Percentiles rank a stretch among this genome's conserved stretches.
Evolutionary conservation across 1,140 invertebrate genomes (phyloP).

Genomic region (Cyphomyrmex costatus): DNA sequence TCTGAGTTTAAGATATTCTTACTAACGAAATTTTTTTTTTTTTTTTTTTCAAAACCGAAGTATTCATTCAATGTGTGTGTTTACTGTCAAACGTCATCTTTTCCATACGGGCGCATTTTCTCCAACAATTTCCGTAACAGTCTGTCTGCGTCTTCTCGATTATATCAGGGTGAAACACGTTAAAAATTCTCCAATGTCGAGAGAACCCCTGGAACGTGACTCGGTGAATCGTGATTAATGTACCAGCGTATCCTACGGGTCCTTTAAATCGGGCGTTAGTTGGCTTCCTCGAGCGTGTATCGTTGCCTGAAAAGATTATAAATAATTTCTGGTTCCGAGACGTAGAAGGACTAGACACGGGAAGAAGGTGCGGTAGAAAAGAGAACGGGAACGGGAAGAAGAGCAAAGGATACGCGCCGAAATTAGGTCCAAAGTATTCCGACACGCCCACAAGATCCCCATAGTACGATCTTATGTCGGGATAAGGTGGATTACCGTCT

Average conservation of each 20-base stretch:
- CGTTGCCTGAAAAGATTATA: constrained; percentile 32
- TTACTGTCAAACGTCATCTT: background rate
- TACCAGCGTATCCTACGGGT: background rate
- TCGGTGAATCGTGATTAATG: constrained; percentile 41
- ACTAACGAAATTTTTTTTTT: background rate
- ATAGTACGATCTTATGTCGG: constrained; percentile 25
- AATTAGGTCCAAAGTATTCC: constrained; percentile 17
- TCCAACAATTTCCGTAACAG: background rate
- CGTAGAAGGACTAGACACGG: background rate
- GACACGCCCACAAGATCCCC: constrained; percentile 37
- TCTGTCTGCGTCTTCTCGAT: background rate
- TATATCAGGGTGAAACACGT: background rate
- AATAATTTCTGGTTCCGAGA: constrained; percentile 21
- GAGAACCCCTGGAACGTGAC: constrained; percentile 5
- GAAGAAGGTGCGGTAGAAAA: background rate
- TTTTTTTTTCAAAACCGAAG: background rate
- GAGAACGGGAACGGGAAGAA: background rate
- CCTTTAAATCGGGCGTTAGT: constrained; percentile 17
- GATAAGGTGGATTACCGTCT: constrained; percentile 41
- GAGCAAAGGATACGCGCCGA: constrained; percentile 7
- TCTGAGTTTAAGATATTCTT: background rate
- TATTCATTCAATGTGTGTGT: no score
- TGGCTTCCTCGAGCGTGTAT: constrained; percentile 16
- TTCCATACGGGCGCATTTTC: background rate
- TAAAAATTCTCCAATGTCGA: constrained; percentile 2